A percentile compares a stretch with the other conserved stretches of the same genome.
These are phyloP conservation scores for Poecile atricapillus DNA, from an alignment of 2,113 vertebrate species.

Conservation along the genomic window DNA sequence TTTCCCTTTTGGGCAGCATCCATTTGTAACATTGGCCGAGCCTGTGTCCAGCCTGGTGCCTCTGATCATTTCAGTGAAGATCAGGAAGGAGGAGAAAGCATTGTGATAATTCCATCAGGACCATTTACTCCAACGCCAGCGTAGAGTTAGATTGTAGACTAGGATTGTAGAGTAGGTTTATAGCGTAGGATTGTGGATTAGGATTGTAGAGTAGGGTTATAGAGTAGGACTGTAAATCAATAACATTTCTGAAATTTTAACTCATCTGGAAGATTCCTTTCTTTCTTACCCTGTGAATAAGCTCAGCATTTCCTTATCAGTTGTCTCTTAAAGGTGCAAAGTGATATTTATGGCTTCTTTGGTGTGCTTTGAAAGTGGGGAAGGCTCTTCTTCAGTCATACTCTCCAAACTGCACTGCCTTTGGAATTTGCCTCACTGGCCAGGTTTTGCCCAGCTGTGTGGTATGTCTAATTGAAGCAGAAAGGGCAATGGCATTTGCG, in stretches of 20 bases:
- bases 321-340: constrained; percentile 44
- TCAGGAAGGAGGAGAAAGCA: background rate
- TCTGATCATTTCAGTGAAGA: rapidly evolving
- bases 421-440: background rate
- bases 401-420: background rate
- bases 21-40: background rate
- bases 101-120: background rate
- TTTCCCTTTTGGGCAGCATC: background rate
- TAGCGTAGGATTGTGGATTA: too few relatives aligned
- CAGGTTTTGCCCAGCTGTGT: too few relatives aligned
- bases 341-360: too few relatives aligned
- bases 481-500: too few relatives aligned
- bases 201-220: background rate
- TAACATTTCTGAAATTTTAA: constrained; percentile 49
- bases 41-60: background rate
- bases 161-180: too few relatives aligned
- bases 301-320: constrained; percentile 42
- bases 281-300: constrained; percentile 14
- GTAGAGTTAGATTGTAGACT: constrained; percentile 47
- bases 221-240: constrained; percentile 48
- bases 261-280: constrained; percentile 40
- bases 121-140: background rate
- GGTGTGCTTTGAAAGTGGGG: too few relatives aligned
- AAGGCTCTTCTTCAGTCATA: too few relatives aligned
- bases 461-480: too few relatives aligned